These are phyloP conservation scores for Atta texana DNA, from an alignment of 1,140 invertebrate genomes.

Conservation along the genomic window DNA sequence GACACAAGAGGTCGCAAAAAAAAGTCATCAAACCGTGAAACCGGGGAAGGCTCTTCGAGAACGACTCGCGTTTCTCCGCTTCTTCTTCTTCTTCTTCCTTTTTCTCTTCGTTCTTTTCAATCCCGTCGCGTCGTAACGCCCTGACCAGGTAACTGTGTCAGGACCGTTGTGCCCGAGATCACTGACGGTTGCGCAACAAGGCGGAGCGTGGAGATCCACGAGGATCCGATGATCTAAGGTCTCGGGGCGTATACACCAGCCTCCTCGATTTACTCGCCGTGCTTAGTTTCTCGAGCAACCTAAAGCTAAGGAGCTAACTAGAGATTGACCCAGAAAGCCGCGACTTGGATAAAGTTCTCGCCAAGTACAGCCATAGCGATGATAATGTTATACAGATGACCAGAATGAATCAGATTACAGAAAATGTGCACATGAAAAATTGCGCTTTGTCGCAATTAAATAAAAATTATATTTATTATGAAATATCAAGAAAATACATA, in stretches of 20 bases:
- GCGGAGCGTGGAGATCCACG: constrained; percentile 73
- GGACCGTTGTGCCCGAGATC: constrained; percentile 78
- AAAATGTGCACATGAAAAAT: background rate
- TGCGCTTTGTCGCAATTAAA: background rate
- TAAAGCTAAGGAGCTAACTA: constrained; percentile 71
- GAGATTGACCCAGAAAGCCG: constrained; percentile 74
- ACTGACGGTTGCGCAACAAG: constrained; percentile 78
- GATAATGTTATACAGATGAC: constrained; percentile 28
- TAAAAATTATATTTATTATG: background rate
- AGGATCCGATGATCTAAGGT: constrained; percentile 79
- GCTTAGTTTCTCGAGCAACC: constrained; percentile 69
- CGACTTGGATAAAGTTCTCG: constrained; percentile 66
- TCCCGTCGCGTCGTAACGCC: constrained; percentile 61
- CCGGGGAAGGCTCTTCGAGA: constrained; percentile 57
- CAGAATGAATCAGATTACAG: background rate
- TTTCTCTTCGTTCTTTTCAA: constrained; percentile 49
- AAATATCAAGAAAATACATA: background rate
- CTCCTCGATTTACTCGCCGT: constrained; percentile 75
- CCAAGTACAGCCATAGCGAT: constrained; percentile 48
- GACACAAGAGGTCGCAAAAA: constrained; percentile 68
- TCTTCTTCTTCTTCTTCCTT: constrained; percentile 14
- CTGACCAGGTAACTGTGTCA: constrained; percentile 81
- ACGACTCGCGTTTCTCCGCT: constrained; percentile 68
- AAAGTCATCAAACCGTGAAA: constrained; percentile 58
- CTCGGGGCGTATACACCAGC: constrained; percentile 68